phyloP scores from a whole-genome alignment of 2,797 vertebrate species.

The Diplodus puntazzo region DNA sequence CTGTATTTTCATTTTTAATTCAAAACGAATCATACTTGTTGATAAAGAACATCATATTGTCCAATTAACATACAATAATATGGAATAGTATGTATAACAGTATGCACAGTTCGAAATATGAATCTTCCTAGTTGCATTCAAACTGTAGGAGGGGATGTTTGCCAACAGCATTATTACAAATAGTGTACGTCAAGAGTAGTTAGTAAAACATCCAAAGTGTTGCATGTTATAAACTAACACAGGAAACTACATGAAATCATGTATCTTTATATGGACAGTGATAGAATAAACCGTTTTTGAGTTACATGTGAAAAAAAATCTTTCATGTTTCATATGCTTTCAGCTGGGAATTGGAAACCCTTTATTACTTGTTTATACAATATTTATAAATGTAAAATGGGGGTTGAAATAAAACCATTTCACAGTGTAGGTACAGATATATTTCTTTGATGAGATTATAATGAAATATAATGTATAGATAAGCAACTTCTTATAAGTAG shows the following conservation, averaged over 20 bases:
- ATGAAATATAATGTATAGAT: background rate
- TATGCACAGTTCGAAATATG: background rate
- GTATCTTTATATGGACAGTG: too few species aligned
- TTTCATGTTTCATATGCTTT: background rate
- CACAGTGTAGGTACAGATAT: background rate
- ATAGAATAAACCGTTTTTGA: too few species aligned
- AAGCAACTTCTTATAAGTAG: background rate
- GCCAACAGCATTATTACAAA: background rate
- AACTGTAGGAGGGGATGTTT: background rate
- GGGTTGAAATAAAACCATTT: background rate
- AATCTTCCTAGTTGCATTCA: background rate
- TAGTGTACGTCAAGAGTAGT: background rate
- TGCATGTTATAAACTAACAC: too few species aligned
- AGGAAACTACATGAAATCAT: too few species aligned
- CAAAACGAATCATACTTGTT: too few species aligned
- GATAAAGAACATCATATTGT: background rate
- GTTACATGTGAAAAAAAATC: too few species aligned
- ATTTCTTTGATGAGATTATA: background rate
- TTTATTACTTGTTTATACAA: background rate
- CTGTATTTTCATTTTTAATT: background rate
- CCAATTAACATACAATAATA: background rate
- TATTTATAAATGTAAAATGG: background rate
- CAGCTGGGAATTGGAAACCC: background rate
- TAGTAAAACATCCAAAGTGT: background rate
- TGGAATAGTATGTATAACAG: too few species aligned